Evolutionary conservation across 2,888 invertebrate species (phyloP).

Genomic region (Autographa pulchrina): DNA sequence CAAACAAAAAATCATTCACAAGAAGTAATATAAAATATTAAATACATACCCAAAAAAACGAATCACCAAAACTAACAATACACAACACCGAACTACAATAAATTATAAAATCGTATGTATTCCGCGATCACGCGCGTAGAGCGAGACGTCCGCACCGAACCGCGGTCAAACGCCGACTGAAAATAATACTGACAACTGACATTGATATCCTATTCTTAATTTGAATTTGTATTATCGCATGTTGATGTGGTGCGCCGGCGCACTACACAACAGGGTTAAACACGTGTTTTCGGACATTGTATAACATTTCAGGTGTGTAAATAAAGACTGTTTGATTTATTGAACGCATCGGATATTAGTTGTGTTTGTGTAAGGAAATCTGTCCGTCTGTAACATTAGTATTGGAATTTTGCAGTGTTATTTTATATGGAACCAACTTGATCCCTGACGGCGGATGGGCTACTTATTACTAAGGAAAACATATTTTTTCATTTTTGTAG

Average conservation of each 20-base stretch:
- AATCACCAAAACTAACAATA: slow-evolving; percentile 24
- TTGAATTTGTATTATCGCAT: slow-evolving; percentile 34
- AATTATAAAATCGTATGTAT: slow-evolving; percentile 8
- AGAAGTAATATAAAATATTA: not conserved
- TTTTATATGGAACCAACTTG: not conserved
- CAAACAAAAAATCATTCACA: slow-evolving; percentile 6
- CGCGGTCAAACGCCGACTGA: slow-evolving; percentile 42
- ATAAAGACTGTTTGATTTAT: not conserved
- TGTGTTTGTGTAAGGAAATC: not conserved
- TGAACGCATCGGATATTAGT: slow-evolving; percentile 3
- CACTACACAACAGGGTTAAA: slow-evolving; percentile 13
- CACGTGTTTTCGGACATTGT: slow-evolving; percentile 50
- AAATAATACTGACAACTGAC: slow-evolving; percentile 40
- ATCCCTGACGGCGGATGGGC: not conserved
- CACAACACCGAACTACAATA: slow-evolving; percentile 30
- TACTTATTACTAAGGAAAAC: too few relatives aligned
- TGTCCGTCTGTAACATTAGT: not conserved
- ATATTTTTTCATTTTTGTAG: too few relatives aligned
- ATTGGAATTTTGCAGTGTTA: not conserved
- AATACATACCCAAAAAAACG: slow-evolving; percentile 39
- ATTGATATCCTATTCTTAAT: slow-evolving; percentile 50
- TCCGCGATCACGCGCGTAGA: slow-evolving; percentile 36
- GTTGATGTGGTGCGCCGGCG: slow-evolving; percentile 13
- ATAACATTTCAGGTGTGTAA: slow-evolving; percentile 13
- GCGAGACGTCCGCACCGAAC: slow-evolving; percentile 29